A percentile compares a stretch with the other conserved stretches of the same genome.
These are phyloP conservation scores for Botia kubotai DNA, from an alignment of 2,797 vertebrate species.

Conservation along the genomic window DNA sequence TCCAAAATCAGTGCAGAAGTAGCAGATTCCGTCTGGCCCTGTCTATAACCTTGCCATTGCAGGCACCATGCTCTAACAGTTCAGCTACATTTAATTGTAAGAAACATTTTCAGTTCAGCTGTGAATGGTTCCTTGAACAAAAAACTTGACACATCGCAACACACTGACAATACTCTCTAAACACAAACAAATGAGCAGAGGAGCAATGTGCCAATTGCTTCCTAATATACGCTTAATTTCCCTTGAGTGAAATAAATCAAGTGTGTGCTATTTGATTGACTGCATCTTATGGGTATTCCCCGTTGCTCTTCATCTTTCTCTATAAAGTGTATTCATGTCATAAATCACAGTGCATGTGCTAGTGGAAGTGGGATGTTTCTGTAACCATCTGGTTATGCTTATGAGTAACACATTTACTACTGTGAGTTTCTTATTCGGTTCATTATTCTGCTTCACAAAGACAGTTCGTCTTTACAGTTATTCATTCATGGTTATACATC, in stretches of 20 bases:
- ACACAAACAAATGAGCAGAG: not conserved
- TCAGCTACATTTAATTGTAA: no score
- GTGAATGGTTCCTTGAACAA: not conserved
- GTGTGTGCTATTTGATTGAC: not conserved
- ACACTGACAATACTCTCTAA: no score
- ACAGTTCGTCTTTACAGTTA: not conserved
- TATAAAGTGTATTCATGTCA: not conserved
- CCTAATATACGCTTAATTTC: not conserved
- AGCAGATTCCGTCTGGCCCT: no score
- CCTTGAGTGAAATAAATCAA: not conserved
- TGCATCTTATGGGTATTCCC: not conserved
- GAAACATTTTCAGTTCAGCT: not conserved
- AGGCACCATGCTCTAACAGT: no score
- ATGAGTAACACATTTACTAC: not conserved
- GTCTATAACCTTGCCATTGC: not conserved
- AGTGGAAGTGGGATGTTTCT: not conserved
- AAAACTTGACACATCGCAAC: no score
- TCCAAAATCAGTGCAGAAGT: no score
- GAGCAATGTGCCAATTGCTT: not conserved
- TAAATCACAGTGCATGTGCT: not conserved
- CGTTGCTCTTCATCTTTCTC: not conserved
- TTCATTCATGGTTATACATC: not conserved
- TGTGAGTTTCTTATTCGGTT: not conserved
- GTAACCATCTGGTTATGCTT: not conserved
- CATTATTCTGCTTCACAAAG: not conserved